Evolutionary conservation across 2,797 vertebrate genomes (phyloP).

Genomic region (Masticophis lateralis): DNA sequence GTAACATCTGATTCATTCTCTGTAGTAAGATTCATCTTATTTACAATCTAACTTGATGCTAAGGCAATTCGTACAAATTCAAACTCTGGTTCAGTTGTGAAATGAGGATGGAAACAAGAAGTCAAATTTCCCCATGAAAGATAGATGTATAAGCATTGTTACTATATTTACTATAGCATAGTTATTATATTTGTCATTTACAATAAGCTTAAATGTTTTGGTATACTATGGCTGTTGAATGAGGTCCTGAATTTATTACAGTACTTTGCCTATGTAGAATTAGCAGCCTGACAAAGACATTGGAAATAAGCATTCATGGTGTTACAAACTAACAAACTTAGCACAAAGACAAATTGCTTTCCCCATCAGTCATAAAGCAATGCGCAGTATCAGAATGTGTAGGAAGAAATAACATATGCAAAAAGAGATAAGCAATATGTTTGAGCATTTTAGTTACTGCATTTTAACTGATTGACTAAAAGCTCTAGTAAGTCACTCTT

Average conservation of each 20-base stretch:
- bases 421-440: constrained; percentile 37
- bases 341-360: constrained; percentile 45
- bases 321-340: too few species aligned
- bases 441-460: constrained; percentile 10
- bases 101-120: background rate
- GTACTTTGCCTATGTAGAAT: background rate
- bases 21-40: background rate
- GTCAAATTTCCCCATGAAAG: background rate
- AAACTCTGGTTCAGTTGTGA: background rate
- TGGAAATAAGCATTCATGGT: background rate
- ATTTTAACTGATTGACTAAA: constrained; percentile 25
- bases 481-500: constrained; percentile 19
- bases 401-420: constrained; percentile 17
- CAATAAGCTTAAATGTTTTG: background rate
- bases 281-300: background rate
- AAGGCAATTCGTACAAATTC: background rate
- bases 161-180: background rate
- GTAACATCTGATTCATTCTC: background rate
- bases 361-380: background rate
- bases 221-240: background rate
- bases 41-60: background rate
- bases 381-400: constrained; percentile 34
- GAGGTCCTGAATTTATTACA: background rate
- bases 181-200: background rate
- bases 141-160: background rate